Evolutionary conservation across 2,113 vertebrate genomes (phyloP).

Genomic region (Mustela lutreola): DNA sequence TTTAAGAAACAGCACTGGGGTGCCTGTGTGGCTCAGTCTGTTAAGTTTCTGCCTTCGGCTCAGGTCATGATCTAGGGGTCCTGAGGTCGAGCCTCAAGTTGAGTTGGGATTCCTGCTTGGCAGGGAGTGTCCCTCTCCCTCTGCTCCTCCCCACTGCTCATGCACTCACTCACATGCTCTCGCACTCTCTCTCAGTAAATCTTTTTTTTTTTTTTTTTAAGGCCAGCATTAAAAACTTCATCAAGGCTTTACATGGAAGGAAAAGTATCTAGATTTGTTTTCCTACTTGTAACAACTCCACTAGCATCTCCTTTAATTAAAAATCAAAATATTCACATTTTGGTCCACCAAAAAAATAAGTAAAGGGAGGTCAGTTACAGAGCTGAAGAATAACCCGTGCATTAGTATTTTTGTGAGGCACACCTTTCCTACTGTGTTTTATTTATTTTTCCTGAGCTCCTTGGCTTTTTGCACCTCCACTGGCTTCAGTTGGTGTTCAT

Average conservation of each 20-base stretch:
- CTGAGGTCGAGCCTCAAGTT: neutral
- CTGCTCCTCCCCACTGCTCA: neutral
- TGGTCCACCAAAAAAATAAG: neutral
- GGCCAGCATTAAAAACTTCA: neutral
- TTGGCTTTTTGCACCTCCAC: neutral
- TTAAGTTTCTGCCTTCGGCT: neutral
- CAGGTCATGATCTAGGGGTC: neutral
- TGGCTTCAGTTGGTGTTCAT: neutral
- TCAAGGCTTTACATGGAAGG: neutral
- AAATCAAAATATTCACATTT: slow-evolving; percentile 23
- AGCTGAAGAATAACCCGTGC: neutral
- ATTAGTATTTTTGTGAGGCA: neutral
- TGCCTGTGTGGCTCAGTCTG: neutral
- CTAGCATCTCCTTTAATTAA: neutral
- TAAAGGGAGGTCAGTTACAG: neutral
- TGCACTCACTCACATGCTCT: neutral
- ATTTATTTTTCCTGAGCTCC: neutral
- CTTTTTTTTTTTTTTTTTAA: neutral
- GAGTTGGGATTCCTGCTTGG: neutral
- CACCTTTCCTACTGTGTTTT: neutral
- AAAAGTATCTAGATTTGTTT: slow-evolving; percentile 7
- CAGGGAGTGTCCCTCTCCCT: neutral
- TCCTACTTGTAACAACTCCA: neutral
- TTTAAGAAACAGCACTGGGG: neutral
- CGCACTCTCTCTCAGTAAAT: neutral